phyloP scores from a whole-genome alignment of 2,113 vertebrate species.

The Halcyon senegalensis region DNA sequence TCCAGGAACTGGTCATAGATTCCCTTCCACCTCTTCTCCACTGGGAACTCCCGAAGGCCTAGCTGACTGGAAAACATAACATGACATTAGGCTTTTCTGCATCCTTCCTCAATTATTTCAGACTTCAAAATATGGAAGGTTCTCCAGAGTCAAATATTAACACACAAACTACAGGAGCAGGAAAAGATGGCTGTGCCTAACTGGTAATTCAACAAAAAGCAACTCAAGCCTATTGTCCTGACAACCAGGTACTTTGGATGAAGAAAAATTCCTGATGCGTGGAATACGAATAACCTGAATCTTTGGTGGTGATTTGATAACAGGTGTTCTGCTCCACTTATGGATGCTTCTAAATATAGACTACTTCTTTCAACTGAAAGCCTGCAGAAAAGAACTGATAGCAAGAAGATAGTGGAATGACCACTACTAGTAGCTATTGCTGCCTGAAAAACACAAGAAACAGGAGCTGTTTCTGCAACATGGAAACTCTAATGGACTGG shows the following conservation, averaged over 20 bases:
- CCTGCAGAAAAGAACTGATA: background rate
- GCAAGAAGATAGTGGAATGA: background rate
- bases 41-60: constrained; percentile 63
- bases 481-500: rapidly evolving
- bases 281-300: too few relatives aligned
- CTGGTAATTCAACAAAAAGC: background rate
- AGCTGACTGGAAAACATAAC: constrained; percentile 71
- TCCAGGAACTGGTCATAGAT: constrained; percentile 74
- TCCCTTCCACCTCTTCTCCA: constrained; percentile 77
- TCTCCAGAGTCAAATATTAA: background rate
- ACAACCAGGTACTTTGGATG: background rate
- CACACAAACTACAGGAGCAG: background rate
- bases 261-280: rapidly evolving
- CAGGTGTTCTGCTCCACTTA: background rate
- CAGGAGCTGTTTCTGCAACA: background rate
- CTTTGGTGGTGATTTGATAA: background rate
- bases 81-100: rapidly evolving
- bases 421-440: background rate
- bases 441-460: background rate
- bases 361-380: background rate
- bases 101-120: background rate
- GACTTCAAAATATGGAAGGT: background rate
- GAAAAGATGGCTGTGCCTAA: background rate
- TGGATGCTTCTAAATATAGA: background rate
- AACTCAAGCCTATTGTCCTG: background rate